Evolutionary conservation across 2,797 vertebrate genomes (phyloP), one percentile per base, ranked within the genome.

Genomic region (Enteromius argenteus): DNA sequence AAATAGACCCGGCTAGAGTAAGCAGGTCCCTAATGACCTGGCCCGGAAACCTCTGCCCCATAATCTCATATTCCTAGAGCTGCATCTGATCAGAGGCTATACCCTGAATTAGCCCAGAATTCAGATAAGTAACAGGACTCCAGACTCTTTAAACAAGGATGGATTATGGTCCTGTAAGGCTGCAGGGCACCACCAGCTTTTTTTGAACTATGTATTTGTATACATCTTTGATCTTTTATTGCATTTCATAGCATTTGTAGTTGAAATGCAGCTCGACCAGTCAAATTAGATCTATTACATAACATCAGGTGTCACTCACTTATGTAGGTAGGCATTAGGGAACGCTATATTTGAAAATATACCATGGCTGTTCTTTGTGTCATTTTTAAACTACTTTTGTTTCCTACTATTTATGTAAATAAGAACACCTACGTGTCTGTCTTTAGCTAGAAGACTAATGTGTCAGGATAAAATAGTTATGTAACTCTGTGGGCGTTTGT

Each of bases 1-100:
- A 86, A 83, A 75, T 44, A 37, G 84, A 74, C 56, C 13, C 42
- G 37, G 71, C 44, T 56, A 71, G 46, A 80, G 80, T 85, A 87
- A 88, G 56, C 27, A 13, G 58, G 27, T 66, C 64, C 74, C 77
- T 11, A 21, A 58, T 53, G 66, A 58, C 60, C 80, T 77, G n/a
- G 23, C 39, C 62, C 58, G 3, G 76, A 85, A 66, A 62, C 76
- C 67, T 49, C 11, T 42, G 72, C 71, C 74, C 71, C 58, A 68
- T 71, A 78, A 87, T 32, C 73, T 81, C 77, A 81, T 85, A 19
- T 44, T 84, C 72, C 42, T 58, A 15, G 42, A 56, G 10, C 49
- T 86, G 60, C 88, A 68, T 88, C 80, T 71, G 27, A 84, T 46
- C 21, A 15, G 53, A 37, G 42, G 5, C 13, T 64, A 11, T 30